Evolutionary conservation across 2,888 invertebrate species (phyloP), one percentile per base, ranked within the genome.

Genomic region (Dasypolia templi): DNA sequence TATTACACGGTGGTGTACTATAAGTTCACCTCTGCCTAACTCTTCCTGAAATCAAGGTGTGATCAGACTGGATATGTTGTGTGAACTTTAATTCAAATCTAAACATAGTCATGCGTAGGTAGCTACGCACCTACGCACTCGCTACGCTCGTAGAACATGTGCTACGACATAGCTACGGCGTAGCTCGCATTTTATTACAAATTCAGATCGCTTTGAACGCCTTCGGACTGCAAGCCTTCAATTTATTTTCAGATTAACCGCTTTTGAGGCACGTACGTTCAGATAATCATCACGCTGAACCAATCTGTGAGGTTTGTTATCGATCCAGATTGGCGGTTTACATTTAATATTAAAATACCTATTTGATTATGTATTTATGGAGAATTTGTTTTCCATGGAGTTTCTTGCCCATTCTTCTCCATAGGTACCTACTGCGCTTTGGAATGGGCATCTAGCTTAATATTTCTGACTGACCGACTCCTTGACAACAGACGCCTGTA

Each of bases 111-210:
- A 12, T 56, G 6, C 17, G 14, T 66, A n/a, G 29, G 12, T 65
- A n/a, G 19, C 17, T 53, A 46, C 14, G 53, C 39, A 46, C 19
- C 69, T 77, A 75, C 69, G 69, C 39, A 26, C 14, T 9, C 9
- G 39, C 17, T 62, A 35, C 55, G 32, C 32, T 77, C 61, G 61
- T 70, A 62, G 77, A 11, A 6, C 32, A 5, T n/a, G 53, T 70
- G 53, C 75, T 76, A 75, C 77, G 77, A 29, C 35, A 29, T 6
- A 22, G 56, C 66, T 44, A 76, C 64, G 55, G 26, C 75, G 75
- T 75, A 77, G 69, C 46, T 55, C 32, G 9, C 39, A 12, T 53
- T 75, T 12, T 77, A 53, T 53, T 62, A 55, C 70, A 77, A 39
- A 46, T 76, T 68, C n/a, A 44, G 26, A 70, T 35, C 42, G 22